Conservation (phyloP, 2,797 vertebrate genomes). For the Xerus rutilus region DNA sequence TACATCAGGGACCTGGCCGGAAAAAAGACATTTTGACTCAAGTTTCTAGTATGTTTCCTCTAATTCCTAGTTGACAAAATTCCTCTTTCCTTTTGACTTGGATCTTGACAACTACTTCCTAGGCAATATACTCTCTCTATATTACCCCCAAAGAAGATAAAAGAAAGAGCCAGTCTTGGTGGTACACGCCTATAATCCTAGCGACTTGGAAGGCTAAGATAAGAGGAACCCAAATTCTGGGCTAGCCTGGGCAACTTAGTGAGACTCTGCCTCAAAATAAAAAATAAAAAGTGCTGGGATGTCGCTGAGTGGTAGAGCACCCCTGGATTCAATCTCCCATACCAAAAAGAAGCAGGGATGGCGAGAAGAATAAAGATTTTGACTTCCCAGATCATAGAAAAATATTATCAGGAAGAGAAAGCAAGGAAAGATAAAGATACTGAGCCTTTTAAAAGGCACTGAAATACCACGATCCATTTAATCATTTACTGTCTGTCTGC, state of each 20-base stretch:
- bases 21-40: background rate
- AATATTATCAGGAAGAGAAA: background rate
- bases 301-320: background rate
- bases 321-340: background rate
- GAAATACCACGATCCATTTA: conserved; percentile 22
- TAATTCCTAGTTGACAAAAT: conserved; percentile 34
- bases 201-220: background rate
- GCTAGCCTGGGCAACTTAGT: no score
- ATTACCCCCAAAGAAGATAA: conserved; percentile 8
- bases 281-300: background rate
- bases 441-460: background rate
- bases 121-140: conserved; percentile 28
- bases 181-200: background rate
- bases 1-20: no score
- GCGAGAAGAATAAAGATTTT: background rate
- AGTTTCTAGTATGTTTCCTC: conserved; percentile 37
- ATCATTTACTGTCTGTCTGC: background rate
- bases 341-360: background rate
- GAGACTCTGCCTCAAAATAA: background rate
- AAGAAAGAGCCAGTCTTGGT: background rate
- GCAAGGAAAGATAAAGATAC: background rate
- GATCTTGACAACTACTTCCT: conserved; percentile 41
- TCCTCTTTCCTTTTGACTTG: conserved; percentile 12
- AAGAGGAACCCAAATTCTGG: no score
- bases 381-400: background rate